These are phyloP conservation scores for Sciurus carolinensis DNA, from an alignment of 2,797 vertebrate species.

Conservation along the genomic window DNA sequence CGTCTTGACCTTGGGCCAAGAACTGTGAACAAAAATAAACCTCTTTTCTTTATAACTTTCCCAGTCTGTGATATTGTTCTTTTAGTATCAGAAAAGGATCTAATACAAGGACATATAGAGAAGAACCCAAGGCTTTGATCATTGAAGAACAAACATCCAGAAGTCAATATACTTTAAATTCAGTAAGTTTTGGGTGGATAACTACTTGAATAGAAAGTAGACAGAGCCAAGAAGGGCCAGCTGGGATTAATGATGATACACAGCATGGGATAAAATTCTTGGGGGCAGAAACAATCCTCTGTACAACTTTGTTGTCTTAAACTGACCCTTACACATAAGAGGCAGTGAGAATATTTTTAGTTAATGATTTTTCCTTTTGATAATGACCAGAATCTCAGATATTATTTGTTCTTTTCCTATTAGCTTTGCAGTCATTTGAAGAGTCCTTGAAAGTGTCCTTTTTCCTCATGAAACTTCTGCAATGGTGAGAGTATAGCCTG, in stretches of 20 bases:
- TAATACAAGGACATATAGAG: background rate
- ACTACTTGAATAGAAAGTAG: background rate
- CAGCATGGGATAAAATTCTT: background rate
- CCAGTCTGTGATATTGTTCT: background rate
- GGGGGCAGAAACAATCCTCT: background rate
- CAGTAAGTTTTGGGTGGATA: background rate
- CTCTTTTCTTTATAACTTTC: background rate
- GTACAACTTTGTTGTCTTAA: background rate
- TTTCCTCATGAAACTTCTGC: background rate
- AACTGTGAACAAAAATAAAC: background rate
- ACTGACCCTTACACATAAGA: background rate
- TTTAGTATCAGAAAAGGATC: background rate
- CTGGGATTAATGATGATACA: background rate
- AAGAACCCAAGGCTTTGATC: background rate
- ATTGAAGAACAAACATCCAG: background rate
- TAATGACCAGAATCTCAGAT: background rate
- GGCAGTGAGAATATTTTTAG: conserved; percentile 4
- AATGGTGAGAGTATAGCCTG: background rate
- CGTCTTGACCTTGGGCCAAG: background rate
- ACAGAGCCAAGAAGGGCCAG: background rate
- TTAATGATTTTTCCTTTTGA: conserved; percentile 3
- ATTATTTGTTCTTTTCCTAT: background rate
- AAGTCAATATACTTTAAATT: conserved; percentile 19
- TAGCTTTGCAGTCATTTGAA: background rate
- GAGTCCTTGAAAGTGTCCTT: background rate